Percentiles rank a stretch among this genome's conserved stretches.
Evolutionary conservation across 2,113 vertebrate species (phyloP).

Genomic region (Antidorcas marsupialis): DNA sequence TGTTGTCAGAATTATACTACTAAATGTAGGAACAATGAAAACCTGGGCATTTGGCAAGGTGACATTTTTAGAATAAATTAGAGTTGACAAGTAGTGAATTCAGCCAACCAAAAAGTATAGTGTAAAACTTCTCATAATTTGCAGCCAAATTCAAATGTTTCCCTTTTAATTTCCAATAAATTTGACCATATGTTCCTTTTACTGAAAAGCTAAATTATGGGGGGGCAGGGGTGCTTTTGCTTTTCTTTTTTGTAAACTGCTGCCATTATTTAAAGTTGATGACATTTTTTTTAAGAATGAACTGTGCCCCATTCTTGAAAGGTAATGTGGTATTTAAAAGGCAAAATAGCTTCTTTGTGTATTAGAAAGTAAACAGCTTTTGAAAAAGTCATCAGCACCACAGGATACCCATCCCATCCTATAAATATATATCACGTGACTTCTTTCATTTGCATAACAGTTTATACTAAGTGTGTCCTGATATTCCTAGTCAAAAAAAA

Average conservation of each 20-base stretch:
- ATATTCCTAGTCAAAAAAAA: not conserved
- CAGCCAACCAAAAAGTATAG: constrained; percentile 46
- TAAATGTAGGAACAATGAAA: constrained; percentile 46
- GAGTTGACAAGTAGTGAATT: constrained; percentile 56
- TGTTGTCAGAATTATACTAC: constrained; percentile 15
- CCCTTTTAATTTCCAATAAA: constrained; percentile 70
- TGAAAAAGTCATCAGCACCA: constrained; percentile 30
- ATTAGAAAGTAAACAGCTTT: constrained; percentile 39
- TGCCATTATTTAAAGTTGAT: constrained; percentile 53
- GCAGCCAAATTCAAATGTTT: constrained; percentile 55
- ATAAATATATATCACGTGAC: constrained; percentile 14
- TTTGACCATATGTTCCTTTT: constrained; percentile 59
- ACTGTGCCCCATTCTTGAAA: constrained; percentile 25
- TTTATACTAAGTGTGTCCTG: not conserved
- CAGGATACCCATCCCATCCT: constrained; percentile 14
- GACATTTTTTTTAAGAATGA: constrained; percentile 40
- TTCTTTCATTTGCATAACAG: not conserved
- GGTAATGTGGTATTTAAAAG: constrained; percentile 49
- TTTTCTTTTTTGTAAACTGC: constrained; percentile 23
- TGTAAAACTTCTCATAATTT: constrained; percentile 41
- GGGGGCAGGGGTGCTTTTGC: not conserved
- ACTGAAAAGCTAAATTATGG: constrained; percentile 38
- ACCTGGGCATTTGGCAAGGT: constrained; percentile 54
- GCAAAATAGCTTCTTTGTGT: constrained; percentile 31
- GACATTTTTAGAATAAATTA: constrained; percentile 51